phyloP scores from a whole-genome alignment of 2,113 vertebrate genomes.

The Rhinolophus ferrumequinum region DNA sequence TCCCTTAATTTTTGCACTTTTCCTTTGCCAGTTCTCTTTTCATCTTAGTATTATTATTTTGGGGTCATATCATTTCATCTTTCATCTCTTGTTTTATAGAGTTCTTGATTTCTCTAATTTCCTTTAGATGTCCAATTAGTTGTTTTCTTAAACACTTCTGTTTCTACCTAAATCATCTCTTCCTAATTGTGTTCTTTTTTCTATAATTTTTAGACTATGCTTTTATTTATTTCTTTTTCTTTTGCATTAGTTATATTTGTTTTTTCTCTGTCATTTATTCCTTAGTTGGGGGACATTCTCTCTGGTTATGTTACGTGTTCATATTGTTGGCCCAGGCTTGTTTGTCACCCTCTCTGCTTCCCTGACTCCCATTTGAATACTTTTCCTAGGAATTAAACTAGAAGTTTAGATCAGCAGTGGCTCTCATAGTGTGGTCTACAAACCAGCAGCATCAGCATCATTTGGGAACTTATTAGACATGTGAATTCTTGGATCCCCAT shows the following conservation, averaged over 20 bases:
- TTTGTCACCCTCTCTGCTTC: background rate
- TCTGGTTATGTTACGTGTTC: background rate
- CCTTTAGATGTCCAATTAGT: background rate
- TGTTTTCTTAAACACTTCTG: conserved; percentile 20
- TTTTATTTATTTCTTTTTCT: background rate
- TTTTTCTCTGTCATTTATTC: background rate
- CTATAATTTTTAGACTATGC: background rate
- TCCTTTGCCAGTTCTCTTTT: background rate
- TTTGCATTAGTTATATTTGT: background rate
- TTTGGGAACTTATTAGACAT: background rate
- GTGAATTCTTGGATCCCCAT: background rate
- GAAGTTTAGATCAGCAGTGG: background rate
- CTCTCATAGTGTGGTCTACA: background rate
- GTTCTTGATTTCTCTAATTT: conserved; percentile 8
- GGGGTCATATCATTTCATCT: background rate
- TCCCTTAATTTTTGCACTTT: background rate
- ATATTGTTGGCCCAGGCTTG: background rate
- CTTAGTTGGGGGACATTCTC: background rate
- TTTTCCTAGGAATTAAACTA: background rate
- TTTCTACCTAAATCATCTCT: background rate
- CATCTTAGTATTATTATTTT: background rate
- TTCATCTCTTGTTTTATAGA: background rate
- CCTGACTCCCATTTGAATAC: background rate
- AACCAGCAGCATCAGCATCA: background rate
- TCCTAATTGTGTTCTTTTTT: background rate